These are phyloP conservation scores for Drosophila neocordata DNA, from an alignment of 1,140 invertebrate genomes.

Conservation along the genomic window DNA sequence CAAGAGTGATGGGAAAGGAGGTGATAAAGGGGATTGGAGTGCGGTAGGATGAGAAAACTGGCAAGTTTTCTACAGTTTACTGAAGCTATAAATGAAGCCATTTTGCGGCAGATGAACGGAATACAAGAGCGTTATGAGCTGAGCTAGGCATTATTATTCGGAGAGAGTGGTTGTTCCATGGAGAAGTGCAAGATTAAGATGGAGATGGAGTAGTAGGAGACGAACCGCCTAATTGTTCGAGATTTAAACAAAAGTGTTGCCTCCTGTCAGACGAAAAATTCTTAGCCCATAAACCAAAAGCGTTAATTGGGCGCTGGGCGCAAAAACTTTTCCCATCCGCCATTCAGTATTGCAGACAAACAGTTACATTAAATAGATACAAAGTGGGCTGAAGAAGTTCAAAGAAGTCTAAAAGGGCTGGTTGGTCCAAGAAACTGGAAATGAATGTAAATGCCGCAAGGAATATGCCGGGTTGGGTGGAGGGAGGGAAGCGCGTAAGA, in stretches of 20 bases:
- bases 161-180: no score
- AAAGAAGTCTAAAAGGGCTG: neutral
- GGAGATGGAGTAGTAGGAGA: no score
- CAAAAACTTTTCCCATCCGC: conserved; percentile 26
- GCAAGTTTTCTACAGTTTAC: conserved; percentile 10
- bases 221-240: conserved; percentile 44
- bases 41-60: neutral
- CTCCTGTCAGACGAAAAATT: conserved; percentile 36
- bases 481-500: conserved; percentile 11
- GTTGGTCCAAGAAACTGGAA: conserved; percentile 17
- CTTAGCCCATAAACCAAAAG: conserved; percentile 48
- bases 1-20: neutral
- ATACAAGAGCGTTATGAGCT: conserved; percentile 14
- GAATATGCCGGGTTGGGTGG: no score
- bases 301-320: conserved; percentile 50
- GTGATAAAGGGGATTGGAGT: neutral
- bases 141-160: conserved; percentile 42
- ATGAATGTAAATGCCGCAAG: conserved; percentile 50
- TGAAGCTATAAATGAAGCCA: conserved; percentile 63
- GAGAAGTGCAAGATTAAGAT: no score
- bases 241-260: conserved; percentile 43
- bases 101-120: conserved; percentile 35
- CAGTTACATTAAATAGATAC: conserved; percentile 34
- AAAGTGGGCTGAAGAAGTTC: neutral
- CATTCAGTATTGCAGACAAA: conserved; percentile 26